Evolutionary conservation across 2,797 vertebrate genomes (phyloP), one percentile per base, ranked within the genome.

Genomic region (Melopsittacus undulatus): DNA sequence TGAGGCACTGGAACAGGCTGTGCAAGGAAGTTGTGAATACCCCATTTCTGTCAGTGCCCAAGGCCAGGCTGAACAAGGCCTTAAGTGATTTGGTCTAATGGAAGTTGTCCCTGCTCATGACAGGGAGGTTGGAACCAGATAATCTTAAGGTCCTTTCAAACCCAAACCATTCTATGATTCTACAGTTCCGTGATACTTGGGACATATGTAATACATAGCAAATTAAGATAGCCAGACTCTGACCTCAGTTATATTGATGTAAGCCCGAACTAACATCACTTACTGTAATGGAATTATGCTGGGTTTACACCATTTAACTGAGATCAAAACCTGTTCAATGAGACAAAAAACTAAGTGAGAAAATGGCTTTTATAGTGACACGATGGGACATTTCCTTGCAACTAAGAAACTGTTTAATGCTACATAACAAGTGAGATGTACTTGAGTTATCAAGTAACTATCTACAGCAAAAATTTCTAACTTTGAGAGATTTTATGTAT

Each of bases 191-290:
- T 24, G 10, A 23, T 36, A 62, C 57, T 88, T 78, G 38, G 63
- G 69, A 94, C 94, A 62, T 32, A 75, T 21, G 42, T n/a, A 93
- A 56, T 75, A 91, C 85, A 87, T 84, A 83, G 52, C 32, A 85
- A 84, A 83, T 82, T 69, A 83, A 83, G 54, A 86, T 88, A 94
- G 46, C 48, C 87, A 95, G 83, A 72, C 69, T 87, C 90, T 89
- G 72, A 87, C 48, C 82, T 97, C 91, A 92, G 78, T 83, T 83
- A 56, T 43, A 75, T 89, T 90, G 81, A 84, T 93, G 83, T 92
- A 95, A 97, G 93, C 92, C 78, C 95, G 95, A 93, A 79, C 54
- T 45, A 95, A 73, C 43, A 84, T 61, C 72, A 77, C 36, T 84
- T 62, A 54, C 59, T 63, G 54, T 76, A 92, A 76, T 29, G 64